Conservation (phyloP, 2,888 invertebrate species). For the Drosophila picticornis region DNA sequence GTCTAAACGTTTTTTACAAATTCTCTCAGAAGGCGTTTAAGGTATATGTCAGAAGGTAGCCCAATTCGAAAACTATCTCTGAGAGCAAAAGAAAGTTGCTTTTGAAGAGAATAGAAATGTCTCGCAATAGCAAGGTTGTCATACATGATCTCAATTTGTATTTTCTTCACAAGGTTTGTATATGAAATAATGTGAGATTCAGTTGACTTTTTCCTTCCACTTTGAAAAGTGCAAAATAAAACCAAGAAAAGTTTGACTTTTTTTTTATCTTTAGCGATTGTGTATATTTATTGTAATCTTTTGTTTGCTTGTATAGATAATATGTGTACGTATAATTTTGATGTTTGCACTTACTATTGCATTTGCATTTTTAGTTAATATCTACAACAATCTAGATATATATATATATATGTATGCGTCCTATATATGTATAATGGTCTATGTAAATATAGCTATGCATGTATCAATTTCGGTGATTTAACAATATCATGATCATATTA, state of each 20-base stretch:
- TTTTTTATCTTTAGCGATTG: slow-evolving; percentile 30
- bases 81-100: background rate
- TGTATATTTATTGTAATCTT: slow-evolving; percentile 40
- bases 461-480: slow-evolving; percentile 40
- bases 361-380: slow-evolving; percentile 54
- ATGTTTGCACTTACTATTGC: slow-evolving; percentile 47
- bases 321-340: slow-evolving; percentile 47
- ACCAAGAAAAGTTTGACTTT: background rate
- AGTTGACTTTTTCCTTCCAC: background rate
- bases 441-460: slow-evolving; percentile 24
- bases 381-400: slow-evolving; percentile 57
- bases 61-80: background rate
- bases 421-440: slow-evolving; percentile 12
- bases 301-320: slow-evolving; percentile 41
- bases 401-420: slow-evolving; percentile 10
- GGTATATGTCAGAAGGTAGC: background rate
- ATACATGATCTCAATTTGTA: too few relatives aligned
- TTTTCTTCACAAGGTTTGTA: too few relatives aligned
- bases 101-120: background rate
- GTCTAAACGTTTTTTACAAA: background rate
- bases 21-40: background rate
- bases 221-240: background rate
- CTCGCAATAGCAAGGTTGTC: background rate
- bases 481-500: slow-evolving; percentile 47
- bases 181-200: background rate